A percentile compares a stretch with the other conserved stretches of the same genome.
phyloP scores from a whole-genome alignment of 2,888 invertebrate species.

The Hydroisotoma schaefferi region DNA sequence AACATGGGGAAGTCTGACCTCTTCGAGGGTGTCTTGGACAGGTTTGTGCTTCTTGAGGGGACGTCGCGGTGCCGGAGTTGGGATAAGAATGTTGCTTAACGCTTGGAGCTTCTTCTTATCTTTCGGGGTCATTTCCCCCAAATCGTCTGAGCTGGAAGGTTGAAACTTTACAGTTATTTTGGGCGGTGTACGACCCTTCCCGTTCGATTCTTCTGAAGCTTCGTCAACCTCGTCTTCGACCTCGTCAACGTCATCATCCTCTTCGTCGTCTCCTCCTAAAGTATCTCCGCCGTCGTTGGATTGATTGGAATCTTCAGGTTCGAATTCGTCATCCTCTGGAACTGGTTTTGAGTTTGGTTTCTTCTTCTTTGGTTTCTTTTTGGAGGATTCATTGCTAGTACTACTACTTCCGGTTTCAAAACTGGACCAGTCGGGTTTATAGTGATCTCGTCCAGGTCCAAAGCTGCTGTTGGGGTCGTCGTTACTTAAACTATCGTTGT shows the following conservation, averaged over 20 bases:
- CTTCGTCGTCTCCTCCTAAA: conserved; percentile 3
- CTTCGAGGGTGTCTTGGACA: conserved; percentile 13
- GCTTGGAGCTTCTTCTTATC: conserved; percentile 24
- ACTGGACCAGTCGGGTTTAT: not conserved
- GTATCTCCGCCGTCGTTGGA: conserved; percentile 5
- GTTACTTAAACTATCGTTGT: conserved; percentile 24
- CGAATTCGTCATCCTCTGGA: conserved; percentile 15
- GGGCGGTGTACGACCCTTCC: not conserved
- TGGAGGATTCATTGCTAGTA: no score
- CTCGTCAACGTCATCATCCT: not conserved
- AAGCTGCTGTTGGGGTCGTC: not conserved
- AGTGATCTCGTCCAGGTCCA: not conserved
- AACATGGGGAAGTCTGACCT: conserved; percentile 19
- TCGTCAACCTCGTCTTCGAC: conserved; percentile 1
- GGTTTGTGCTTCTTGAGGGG: conserved; percentile 16
- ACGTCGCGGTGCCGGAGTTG: conserved; percentile 6
- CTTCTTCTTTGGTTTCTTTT: not conserved
- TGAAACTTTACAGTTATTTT: conserved; percentile 19
- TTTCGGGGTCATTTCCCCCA: conserved; percentile 5
- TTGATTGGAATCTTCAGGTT: conserved; percentile 4
- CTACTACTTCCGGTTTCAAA: not conserved
- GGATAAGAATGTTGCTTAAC: conserved; percentile 19
- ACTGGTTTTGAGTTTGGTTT: not conserved
- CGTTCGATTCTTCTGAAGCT: conserved; percentile 12
- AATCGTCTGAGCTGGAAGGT: no score